These are phyloP conservation scores for Sapayoa aenigma DNA, from an alignment of 2,113 vertebrate species.

Conservation along the genomic window DNA sequence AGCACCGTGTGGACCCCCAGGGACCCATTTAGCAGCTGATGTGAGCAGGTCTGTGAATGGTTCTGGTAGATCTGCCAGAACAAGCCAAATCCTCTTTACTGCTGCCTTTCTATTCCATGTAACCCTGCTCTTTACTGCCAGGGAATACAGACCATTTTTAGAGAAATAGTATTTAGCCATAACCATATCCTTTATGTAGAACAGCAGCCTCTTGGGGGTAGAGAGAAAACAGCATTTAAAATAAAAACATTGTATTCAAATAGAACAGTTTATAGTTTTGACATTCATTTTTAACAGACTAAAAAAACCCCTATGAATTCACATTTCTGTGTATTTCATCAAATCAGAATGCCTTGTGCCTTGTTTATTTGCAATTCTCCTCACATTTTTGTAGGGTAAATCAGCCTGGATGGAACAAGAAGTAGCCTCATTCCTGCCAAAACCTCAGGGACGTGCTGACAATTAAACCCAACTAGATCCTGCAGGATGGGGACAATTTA, in stretches of 20 bases:
- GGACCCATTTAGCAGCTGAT: neutral
- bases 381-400: neutral
- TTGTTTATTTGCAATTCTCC: neutral
- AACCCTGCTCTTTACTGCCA: neutral
- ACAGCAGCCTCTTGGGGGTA: neutral
- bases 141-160: neutral
- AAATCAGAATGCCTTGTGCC: neutral
- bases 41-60: neutral
- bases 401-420: neutral
- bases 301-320: neutral
- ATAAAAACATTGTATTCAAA: neutral
- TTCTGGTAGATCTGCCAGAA: neutral
- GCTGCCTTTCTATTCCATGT: neutral
- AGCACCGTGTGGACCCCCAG: fast-evolving
- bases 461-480: fast-evolving
- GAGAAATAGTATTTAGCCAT: neutral
- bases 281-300: neutral
- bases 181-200: neutral
- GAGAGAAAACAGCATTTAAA: neutral
- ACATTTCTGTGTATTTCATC: neutral
- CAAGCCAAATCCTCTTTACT: neutral
- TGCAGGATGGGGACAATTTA: neutral
- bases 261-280: neutral
- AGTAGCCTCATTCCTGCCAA: fast-evolving
- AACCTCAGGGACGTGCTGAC: neutral